A percentile compares a stretch with the other conserved stretches of the same genome.
Conservation (phyloP, 2,888 invertebrate species). For the Isotomurus palustris region DNA sequence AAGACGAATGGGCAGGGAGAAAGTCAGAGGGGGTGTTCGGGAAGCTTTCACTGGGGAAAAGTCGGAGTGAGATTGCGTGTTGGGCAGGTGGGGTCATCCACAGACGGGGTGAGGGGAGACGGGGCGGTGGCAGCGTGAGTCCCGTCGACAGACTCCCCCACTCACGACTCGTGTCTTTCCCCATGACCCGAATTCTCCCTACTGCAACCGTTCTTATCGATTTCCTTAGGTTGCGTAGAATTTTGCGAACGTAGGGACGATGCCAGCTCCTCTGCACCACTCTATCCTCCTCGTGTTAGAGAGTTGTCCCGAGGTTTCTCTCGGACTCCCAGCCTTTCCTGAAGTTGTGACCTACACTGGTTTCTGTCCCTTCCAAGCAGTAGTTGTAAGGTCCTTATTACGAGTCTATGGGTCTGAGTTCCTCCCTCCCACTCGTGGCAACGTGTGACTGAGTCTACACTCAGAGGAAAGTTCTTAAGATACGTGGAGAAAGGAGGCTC, state of each 20-base stretch:
- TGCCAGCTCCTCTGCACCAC: slow-evolving; percentile 40
- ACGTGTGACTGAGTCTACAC: too few relatives aligned
- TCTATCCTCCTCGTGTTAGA: neutral
- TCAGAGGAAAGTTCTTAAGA: too few relatives aligned
- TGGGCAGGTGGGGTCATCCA: too few relatives aligned
- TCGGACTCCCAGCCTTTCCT: neutral
- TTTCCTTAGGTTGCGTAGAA: slow-evolving; percentile 46
- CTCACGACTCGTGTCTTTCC: slow-evolving; percentile 17
- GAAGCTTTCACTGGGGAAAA: slow-evolving; percentile 15
- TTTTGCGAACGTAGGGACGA: slow-evolving; percentile 41
- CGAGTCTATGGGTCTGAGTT: neutral
- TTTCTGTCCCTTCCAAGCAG: too few relatives aligned
- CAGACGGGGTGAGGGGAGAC: slow-evolving; percentile 24
- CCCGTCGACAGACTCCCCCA: too few relatives aligned
- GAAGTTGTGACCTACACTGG: neutral
- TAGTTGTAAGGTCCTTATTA: too few relatives aligned
- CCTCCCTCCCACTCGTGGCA: neutral
- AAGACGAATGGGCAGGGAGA: slow-evolving; percentile 16
- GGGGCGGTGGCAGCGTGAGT: slow-evolving; percentile 26
- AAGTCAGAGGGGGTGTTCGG: slow-evolving; percentile 7
- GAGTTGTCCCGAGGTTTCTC: too few relatives aligned
- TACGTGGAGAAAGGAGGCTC: too few relatives aligned
- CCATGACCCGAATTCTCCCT: slow-evolving; percentile 33
- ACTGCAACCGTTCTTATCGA: slow-evolving; percentile 45
- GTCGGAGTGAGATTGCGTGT: slow-evolving; percentile 20